phyloP scores from a whole-genome alignment of 2,797 vertebrate genomes.

The Graptemys geographica region DNA sequence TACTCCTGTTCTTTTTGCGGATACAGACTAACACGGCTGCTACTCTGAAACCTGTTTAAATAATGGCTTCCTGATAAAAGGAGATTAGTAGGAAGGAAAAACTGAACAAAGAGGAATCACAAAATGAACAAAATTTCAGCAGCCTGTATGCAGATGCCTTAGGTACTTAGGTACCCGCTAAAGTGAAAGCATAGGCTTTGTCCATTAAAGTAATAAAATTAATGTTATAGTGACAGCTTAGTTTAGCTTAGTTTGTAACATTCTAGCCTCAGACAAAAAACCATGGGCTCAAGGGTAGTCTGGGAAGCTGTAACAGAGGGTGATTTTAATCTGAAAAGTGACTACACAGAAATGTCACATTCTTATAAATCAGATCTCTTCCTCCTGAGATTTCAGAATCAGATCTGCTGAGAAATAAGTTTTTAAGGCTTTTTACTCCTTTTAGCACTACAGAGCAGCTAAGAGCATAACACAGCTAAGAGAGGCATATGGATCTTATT shows the following conservation, averaged over 20 bases:
- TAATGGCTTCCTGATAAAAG: background rate
- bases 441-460: background rate
- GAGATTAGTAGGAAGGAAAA: background rate
- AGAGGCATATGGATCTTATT: background rate
- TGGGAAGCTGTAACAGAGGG: background rate
- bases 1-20: too few relatives aligned
- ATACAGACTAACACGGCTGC: too few relatives aligned
- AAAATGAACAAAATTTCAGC: background rate
- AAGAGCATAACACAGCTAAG: background rate
- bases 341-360: background rate
- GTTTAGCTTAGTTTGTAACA: background rate
- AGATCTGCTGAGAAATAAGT: background rate
- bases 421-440: background rate
- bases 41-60: background rate
- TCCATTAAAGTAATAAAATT: background rate
- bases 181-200: background rate
- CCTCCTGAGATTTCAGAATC: background rate
- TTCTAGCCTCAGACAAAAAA: background rate
- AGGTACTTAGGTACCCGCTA: background rate
- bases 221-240: background rate
- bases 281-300: background rate
- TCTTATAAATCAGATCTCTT: background rate
- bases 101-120: background rate
- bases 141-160: background rate
- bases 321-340: background rate